A percentile compares a stretch with the other conserved stretches of the same genome.
Conservation (phyloP, 2,888 invertebrate genomes). For the Coleophora flavipennella region DNA sequence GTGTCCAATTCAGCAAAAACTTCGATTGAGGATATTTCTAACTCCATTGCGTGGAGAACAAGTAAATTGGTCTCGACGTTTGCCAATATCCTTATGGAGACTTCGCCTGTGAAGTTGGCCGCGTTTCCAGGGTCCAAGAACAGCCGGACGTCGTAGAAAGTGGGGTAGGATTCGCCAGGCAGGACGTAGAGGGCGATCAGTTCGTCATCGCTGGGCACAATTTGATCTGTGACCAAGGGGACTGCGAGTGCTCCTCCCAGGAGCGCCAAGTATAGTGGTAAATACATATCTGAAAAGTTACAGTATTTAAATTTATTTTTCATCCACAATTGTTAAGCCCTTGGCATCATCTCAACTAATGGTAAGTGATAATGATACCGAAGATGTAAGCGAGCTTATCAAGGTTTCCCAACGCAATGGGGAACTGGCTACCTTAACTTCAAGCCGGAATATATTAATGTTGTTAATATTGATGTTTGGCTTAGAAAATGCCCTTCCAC, state of each 20-base stretch:
- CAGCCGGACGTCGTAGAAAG: conserved; percentile 64
- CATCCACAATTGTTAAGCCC: no score
- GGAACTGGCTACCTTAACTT: no score
- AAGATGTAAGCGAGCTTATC: no score
- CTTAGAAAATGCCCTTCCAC: no score
- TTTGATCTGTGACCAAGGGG: conserved; percentile 22
- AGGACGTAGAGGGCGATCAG: conserved; percentile 54
- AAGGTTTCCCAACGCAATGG: no score
- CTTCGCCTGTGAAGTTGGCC: conserved; percentile 54
- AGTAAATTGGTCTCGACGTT: conserved; percentile 32
- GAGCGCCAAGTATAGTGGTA: conserved; percentile 36
- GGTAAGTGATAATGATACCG: no score
- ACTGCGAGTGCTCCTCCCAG: conserved; percentile 32
- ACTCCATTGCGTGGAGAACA: conserved; percentile 60
- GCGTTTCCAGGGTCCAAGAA: conserved; percentile 52
- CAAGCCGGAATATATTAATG: no score
- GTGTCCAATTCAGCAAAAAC: conserved; percentile 23
- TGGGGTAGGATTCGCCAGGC: conserved; percentile 65
- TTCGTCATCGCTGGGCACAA: conserved; percentile 14
- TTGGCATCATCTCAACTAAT: no score
- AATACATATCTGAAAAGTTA: conserved; percentile 49
- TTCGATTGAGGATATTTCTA: conserved; percentile 33
- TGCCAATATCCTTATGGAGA: conserved; percentile 48
- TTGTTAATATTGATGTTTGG: no score
- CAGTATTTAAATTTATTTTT: no score